These are phyloP conservation scores for Psilopogon haemacephalus DNA, from an alignment of 2,113 vertebrate species.

Conservation along the genomic window DNA sequence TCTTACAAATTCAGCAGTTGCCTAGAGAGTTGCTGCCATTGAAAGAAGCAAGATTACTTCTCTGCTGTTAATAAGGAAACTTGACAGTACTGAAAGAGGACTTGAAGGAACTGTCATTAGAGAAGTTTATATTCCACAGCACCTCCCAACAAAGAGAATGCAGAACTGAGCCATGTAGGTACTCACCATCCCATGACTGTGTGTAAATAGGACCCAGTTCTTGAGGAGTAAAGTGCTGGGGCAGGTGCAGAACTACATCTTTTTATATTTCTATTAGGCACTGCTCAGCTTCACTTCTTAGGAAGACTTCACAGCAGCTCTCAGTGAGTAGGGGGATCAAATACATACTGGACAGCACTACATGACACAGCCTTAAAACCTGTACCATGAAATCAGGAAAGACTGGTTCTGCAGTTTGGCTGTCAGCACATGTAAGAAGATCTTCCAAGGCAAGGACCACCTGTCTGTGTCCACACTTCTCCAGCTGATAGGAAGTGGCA, in stretches of 20 bases:
- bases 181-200: background rate
- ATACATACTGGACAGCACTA: background rate
- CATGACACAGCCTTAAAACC: background rate
- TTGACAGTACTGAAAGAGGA: slow-evolving; percentile 41
- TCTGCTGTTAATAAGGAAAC: slow-evolving; percentile 50
- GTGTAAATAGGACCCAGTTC: background rate
- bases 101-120: slow-evolving; percentile 26
- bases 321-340: background rate
- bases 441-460: background rate
- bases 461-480: background rate
- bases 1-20: slow-evolving; percentile 49
- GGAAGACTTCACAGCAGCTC: background rate
- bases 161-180: background rate
- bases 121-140: slow-evolving; percentile 23
- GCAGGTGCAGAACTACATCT: background rate
- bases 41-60: slow-evolving; percentile 42
- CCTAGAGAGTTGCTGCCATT: slow-evolving; percentile 53
- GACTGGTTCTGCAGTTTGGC: background rate
- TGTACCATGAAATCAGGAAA: background rate
- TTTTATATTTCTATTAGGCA: background rate
- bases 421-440: background rate
- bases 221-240: background rate
- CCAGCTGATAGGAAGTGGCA: rapidly evolving
- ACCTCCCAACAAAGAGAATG: background rate
- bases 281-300: background rate